Conservation (phyloP, 2,797 vertebrate species). For the Ctenopoma kingsleyae region DNA sequence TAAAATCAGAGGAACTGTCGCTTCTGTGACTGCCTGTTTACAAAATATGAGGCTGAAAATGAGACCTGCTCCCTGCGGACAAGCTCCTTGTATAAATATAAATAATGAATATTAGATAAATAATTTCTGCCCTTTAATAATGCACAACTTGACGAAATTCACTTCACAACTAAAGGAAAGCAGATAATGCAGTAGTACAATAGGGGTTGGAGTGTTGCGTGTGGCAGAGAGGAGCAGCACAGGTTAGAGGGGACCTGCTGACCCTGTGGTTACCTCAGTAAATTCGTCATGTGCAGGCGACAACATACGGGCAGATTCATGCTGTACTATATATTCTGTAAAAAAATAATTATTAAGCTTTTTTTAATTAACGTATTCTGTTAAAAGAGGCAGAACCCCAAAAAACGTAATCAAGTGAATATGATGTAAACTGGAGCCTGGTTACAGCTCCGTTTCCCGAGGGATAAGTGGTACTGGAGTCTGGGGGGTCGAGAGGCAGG, state of each 20-base stretch:
- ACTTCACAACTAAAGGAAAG: slow-evolving; percentile 74
- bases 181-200: slow-evolving; percentile 75
- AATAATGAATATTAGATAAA: slow-evolving; percentile 90
- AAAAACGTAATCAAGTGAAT: slow-evolving; percentile 15
- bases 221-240: slow-evolving; percentile 29
- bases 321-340: neutral
- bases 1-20: slow-evolving; percentile 86
- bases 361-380: slow-evolving; percentile 33
- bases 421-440: slow-evolving; percentile 3
- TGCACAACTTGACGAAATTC: slow-evolving; percentile 81
- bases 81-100: slow-evolving; percentile 88
- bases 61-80: slow-evolving; percentile 88
- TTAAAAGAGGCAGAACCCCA: slow-evolving; percentile 36
- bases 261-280: slow-evolving; percentile 44
- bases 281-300: slow-evolving; percentile 12
- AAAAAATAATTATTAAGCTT: slow-evolving; percentile 28
- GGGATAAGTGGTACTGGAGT: slow-evolving; percentile 42
- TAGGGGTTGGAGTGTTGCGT: slow-evolving; percentile 50
- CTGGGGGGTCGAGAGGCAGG: slow-evolving; percentile 21
- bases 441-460: slow-evolving; percentile 11
- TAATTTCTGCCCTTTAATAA: slow-evolving; percentile 87
- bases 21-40: slow-evolving; percentile 86
- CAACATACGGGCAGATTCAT: neutral
- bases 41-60: slow-evolving; percentile 89
- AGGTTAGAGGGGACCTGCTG: slow-evolving; percentile 30